Conservation (phyloP, 1,140 invertebrate species). For the Drosophila insularis region DNA sequence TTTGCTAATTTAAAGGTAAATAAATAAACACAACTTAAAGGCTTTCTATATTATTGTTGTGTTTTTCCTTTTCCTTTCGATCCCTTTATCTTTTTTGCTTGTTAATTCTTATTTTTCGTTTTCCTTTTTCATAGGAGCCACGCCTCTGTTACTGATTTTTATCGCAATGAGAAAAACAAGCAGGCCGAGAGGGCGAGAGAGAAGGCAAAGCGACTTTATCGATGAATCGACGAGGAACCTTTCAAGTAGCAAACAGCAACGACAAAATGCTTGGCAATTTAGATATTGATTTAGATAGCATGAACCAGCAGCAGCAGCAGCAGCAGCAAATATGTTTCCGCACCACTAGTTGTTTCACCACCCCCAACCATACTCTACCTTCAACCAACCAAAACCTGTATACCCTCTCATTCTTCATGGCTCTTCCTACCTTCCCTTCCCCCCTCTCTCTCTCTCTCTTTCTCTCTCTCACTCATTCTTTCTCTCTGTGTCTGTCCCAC, state of each 20-base stretch:
- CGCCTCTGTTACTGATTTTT: not conserved
- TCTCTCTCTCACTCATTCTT: not conserved
- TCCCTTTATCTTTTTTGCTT: not conserved
- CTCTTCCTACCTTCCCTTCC: not conserved
- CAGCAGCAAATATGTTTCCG: slow-evolving; percentile 7
- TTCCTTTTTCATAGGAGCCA: not conserved
- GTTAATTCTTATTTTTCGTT: not conserved
- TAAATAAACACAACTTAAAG: not conserved
- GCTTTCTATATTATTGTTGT: not conserved
- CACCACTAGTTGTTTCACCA: not conserved
- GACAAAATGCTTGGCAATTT: slow-evolving; percentile 11
- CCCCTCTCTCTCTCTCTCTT: not conserved
- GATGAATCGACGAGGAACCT: slow-evolving; percentile 3
- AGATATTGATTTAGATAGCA: slow-evolving; percentile 11
- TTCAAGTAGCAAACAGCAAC: slow-evolving; percentile 5
- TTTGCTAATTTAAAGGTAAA: not conserved
- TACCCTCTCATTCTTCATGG: not conserved
- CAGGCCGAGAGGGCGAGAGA: not conserved
- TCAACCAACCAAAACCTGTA: not conserved
- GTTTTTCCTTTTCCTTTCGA: not conserved
- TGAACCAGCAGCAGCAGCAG: not conserved
- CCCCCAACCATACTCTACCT: not conserved
- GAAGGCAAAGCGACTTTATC: not conserved
- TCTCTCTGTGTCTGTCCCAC: not conserved
- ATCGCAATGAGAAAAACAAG: not conserved